Percentiles rank a stretch among this genome's conserved stretches.
Evolutionary conservation across 2,888 invertebrate genomes (phyloP).

Genomic region (Philereme vetulata): DNA sequence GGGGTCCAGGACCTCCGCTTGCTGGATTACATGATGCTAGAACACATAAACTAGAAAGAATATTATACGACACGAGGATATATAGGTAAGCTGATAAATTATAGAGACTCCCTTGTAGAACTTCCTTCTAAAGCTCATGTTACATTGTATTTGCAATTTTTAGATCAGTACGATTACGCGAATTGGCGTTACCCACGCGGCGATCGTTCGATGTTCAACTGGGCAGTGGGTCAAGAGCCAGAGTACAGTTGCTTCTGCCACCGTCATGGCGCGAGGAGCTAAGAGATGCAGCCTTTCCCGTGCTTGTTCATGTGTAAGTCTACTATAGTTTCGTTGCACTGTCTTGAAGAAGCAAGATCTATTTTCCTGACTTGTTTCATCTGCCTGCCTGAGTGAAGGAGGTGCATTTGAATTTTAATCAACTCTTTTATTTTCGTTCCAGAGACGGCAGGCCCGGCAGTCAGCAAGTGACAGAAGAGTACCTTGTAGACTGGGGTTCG

Average conservation of each 20-base stretch:
- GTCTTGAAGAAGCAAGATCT: neutral
- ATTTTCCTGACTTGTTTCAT: no score
- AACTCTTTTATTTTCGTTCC: constrained; percentile 26
- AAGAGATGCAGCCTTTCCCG: constrained; percentile 93
- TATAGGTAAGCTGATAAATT: constrained; percentile 71
- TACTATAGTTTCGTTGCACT: neutral
- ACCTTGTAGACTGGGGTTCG: constrained; percentile 94
- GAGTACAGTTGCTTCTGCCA: constrained; percentile 93
- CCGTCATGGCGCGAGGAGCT: constrained; percentile 94
- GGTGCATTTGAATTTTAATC: neutral
- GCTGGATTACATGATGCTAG: constrained; percentile 90
- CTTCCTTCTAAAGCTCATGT: neutral
- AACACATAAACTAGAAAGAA: constrained; percentile 89
- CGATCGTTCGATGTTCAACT: constrained; percentile 93
- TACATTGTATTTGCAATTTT: neutral
- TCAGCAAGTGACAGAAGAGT: constrained; percentile 94
- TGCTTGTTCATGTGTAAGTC: constrained; percentile 93
- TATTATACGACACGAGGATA: constrained; percentile 90
- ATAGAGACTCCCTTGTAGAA: neutral
- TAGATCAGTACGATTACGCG: constrained; percentile 86
- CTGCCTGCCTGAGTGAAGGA: no score
- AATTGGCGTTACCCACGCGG: constrained; percentile 92
- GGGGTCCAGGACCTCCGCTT: constrained; percentile 95
- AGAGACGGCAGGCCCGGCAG: constrained; percentile 97
- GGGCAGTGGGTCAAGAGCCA: constrained; percentile 93